Evolutionary conservation across 2,797 vertebrate species (phyloP), one percentile per base, ranked within the genome.

Genomic region (Pempheris klunzingeri): DNA sequence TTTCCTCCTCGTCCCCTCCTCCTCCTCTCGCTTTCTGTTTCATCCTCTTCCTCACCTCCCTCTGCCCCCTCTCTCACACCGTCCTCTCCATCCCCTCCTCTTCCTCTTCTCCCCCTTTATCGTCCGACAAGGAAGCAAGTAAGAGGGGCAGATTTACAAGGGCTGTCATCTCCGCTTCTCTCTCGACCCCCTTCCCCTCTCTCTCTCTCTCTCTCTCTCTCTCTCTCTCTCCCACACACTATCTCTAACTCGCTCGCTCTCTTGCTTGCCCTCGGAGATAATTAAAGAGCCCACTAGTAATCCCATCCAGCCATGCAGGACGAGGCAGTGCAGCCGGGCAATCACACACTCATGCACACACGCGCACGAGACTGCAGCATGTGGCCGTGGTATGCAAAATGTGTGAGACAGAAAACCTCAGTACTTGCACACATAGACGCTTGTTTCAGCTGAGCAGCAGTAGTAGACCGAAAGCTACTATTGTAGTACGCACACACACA

Each of bases 201-300:
- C 67, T 36, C 34, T 49, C 55, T n/a, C n/a, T n/a, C n/a, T n/a
- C n/a, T 32, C 57, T 22, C 46, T 47, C 78, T 52, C 64, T n/a
- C 24, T 62, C 59, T 39, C 38, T 34, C 62, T 66, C 69, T 57
- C 58, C 53, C 7, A 11, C 58, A 14, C 60, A 47, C 70, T 11
- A 38, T 73, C 73, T 32, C 22, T 38, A 34, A 53, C 68, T 81
- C 12, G 1, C 61, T 85, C 71, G 2, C 65, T 54, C 80, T 41
- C 62, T 70, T 43, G 36, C 60, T 80, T 50, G 5, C 67, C 64
- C 74, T 61, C 20, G 14, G 68, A 86, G 85, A 87, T 87, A 83
- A 88, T 87, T 87, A 88, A 86, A 90, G 76, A 88, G 66, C 77
- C 77, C 65, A 63, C 76, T 80, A 71, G 80, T 88, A 78, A 89